Conservation (phyloP, 2,113 vertebrate genomes). For the Ceratotherium simum region DNA sequence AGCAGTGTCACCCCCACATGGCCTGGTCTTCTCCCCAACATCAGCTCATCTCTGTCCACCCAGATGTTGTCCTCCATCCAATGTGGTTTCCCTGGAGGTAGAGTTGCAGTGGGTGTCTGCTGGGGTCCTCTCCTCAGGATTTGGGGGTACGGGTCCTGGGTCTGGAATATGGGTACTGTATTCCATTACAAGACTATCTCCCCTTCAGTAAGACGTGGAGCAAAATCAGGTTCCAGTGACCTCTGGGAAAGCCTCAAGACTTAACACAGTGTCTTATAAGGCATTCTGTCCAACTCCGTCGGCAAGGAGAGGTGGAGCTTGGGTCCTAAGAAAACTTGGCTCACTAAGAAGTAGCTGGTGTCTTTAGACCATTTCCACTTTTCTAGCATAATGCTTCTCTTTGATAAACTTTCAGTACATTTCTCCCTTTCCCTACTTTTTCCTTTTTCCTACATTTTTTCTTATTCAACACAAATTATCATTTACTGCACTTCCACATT, state of each 20-base stretch:
- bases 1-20: not conserved
- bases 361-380: not conserved
- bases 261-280: not conserved
- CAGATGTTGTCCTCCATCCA: not conserved
- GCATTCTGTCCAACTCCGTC: not conserved
- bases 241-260: not conserved
- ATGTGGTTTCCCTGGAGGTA: not conserved
- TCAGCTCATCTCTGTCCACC: not conserved
- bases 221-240: not conserved
- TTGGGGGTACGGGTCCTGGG: not conserved
- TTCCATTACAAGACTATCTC: not conserved
- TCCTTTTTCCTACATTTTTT: slow-evolving; percentile 57
- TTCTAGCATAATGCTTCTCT: slow-evolving; percentile 65
- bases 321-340: not conserved
- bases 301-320: not conserved
- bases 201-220: not conserved
- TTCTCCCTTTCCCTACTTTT: slow-evolving; percentile 79
- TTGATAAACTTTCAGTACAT: slow-evolving; percentile 70
- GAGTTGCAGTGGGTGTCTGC: not conserved
- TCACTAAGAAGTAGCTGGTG: not conserved
- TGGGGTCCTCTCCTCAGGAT: not conserved
- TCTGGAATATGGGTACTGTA: not conserved
- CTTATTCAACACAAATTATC: slow-evolving; percentile 76
- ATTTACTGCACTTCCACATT: slow-evolving; percentile 80
- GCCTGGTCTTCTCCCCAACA: not conserved